phyloP scores from a whole-genome alignment of 2,888 invertebrate genomes.

The Ormyrus rosae region DNA sequence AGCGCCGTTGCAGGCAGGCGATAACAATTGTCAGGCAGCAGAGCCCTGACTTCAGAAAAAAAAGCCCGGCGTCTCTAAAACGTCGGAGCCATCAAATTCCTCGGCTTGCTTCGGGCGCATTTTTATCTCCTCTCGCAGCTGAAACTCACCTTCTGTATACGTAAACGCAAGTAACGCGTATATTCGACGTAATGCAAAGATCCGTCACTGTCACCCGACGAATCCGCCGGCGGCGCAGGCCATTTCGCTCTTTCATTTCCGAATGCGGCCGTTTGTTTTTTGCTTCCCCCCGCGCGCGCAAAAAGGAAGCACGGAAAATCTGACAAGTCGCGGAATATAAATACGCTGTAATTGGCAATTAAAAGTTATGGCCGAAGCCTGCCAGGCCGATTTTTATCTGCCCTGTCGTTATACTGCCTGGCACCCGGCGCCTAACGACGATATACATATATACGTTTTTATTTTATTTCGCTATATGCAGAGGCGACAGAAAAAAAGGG shows the following conservation, averaged over 20 bases:
- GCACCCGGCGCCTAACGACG: conserved; percentile 1
- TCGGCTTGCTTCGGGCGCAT: neutral
- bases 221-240: neutral
- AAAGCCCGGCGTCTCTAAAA: too few relatives aligned
- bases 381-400: conserved; percentile 47
- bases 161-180: neutral
- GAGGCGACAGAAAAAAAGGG: neutral
- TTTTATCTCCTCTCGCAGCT: neutral
- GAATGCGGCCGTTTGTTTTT: conserved; percentile 1
- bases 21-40: too few relatives aligned
- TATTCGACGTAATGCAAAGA: conserved; percentile 43
- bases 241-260: neutral
- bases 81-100: neutral
- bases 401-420: conserved; percentile 28
- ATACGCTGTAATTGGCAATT: conserved; percentile 55
- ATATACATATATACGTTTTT: conserved; percentile 1
- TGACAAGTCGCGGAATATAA: conserved; percentile 37
- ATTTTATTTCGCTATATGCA: neutral
- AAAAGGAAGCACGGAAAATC: conserved; percentile 3
- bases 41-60: too few relatives aligned
- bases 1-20: too few relatives aligned
- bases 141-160: neutral
- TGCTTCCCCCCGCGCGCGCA: neutral
- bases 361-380: conserved; percentile 46
- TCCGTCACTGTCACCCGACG: conserved; percentile 41